These are phyloP conservation scores for Heliothis peltigera DNA, from an alignment of 2,888 invertebrate species.

Conservation along the genomic window DNA sequence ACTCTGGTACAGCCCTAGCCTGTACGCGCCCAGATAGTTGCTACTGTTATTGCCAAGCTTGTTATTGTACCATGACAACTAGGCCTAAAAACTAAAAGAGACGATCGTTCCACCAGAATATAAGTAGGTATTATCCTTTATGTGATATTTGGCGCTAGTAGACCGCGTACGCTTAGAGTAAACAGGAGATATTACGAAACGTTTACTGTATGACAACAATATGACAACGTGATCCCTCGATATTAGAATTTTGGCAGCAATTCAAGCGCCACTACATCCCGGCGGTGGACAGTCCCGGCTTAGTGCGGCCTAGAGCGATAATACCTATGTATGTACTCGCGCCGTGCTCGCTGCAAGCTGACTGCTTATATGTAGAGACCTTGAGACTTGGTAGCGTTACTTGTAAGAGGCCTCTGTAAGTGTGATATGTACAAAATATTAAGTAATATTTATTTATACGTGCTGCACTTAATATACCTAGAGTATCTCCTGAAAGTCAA, in stretches of 20 bases:
- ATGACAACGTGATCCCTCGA: constrained; percentile 9
- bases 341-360: not conserved
- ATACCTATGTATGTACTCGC: not conserved
- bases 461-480: too few species aligned
- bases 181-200: not conserved
- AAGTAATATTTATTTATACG: too few species aligned
- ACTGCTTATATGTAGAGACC: not conserved
- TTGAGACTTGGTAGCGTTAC: too few species aligned
- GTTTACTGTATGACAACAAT: not conserved
- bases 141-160: not conserved
- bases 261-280: constrained; percentile 13
- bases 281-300: constrained; percentile 3
- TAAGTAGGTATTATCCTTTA: not conserved
- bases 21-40: too few species aligned
- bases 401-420: too few species aligned
- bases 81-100: too few species aligned
- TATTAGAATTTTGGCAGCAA: constrained; percentile 26
- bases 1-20: too few species aligned
- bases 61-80: too few species aligned
- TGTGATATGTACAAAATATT: too few species aligned
- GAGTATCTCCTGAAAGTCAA: too few species aligned
- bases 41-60: too few species aligned
- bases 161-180: not conserved
- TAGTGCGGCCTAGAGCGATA: constrained; percentile 6
- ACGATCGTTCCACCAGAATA: too few species aligned